Percentiles rank a stretch among this genome's conserved stretches.
phyloP scores from a whole-genome alignment of 2,113 vertebrate species.

The Cyprinodon variegatus region DNA sequence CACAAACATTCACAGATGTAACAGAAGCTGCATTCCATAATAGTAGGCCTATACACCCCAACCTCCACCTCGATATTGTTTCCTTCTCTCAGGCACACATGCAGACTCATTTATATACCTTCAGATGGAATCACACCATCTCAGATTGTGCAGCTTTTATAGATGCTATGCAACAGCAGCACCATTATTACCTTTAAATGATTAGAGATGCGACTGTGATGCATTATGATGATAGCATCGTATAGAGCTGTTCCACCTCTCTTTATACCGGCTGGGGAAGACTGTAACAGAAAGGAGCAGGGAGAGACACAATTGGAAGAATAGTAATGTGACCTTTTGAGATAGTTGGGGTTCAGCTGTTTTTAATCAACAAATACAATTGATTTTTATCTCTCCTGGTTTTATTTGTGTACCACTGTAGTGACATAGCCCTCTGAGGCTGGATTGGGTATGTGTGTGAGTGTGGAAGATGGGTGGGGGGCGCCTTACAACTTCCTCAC shows the following conservation, averaged over 20 bases:
- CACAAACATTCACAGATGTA: conserved; percentile 64
- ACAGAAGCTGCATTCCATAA: conserved; percentile 48
- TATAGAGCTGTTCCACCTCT: conserved; percentile 60
- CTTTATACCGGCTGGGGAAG: conserved; percentile 60
- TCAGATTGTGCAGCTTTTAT: conserved; percentile 73
- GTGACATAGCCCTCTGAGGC: conserved; percentile 68
- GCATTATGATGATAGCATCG: conserved; percentile 76
- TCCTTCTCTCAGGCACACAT: conserved; percentile 11
- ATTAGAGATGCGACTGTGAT: conserved; percentile 74
- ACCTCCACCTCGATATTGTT: neutral
- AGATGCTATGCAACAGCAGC: conserved; percentile 69
- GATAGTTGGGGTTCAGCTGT: conserved; percentile 77
- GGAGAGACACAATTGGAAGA: conserved; percentile 64
- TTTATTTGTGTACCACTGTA: conserved; percentile 76
- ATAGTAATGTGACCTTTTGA: conserved; percentile 79
- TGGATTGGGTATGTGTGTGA: conserved; percentile 37
- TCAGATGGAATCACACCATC: conserved; percentile 74
- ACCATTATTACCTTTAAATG: conserved; percentile 77
- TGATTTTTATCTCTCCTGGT: conserved; percentile 76
- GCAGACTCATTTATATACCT: conserved; percentile 46
- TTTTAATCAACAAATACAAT: conserved; percentile 81
- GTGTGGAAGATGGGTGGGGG: conserved; percentile 17
- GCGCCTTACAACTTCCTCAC: conserved; percentile 68
- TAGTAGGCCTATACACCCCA: neutral
- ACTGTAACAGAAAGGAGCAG: conserved; percentile 68